phyloP scores from a whole-genome alignment of 2,113 vertebrate genomes.

The Rhabdornis inornatus region DNA sequence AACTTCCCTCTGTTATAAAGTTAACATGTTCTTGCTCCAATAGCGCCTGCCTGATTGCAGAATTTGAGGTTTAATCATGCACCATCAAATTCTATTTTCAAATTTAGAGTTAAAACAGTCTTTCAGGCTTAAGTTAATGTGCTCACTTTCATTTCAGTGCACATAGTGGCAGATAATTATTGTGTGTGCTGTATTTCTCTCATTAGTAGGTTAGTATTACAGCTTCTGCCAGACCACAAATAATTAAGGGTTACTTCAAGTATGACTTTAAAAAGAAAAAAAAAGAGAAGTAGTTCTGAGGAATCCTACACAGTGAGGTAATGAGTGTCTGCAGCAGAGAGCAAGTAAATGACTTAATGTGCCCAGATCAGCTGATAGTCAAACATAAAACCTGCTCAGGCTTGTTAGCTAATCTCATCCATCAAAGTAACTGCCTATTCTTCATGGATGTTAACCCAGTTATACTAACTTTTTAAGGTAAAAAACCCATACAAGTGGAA shows the following conservation, averaged over 20 bases:
- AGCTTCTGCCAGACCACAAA: conserved; percentile 22
- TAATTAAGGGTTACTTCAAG: conserved; percentile 36
- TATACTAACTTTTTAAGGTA: neutral
- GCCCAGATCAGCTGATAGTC: neutral
- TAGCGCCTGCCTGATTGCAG: neutral
- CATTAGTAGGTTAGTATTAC: conserved; percentile 33
- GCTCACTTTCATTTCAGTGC: neutral
- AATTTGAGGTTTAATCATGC: conserved; percentile 12
- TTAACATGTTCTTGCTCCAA: neutral
- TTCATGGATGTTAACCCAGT: conserved; percentile 16
- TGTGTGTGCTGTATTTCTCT: neutral
- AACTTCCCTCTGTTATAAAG: neutral
- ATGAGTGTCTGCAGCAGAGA: neutral
- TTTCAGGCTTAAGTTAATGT: neutral
- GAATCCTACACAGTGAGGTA: neutral
- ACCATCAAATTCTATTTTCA: conserved; percentile 31
- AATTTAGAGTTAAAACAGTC: conserved; percentile 7
- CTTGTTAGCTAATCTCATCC: neutral
- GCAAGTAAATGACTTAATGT: neutral
- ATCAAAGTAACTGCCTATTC: conserved; percentile 15
- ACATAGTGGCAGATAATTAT: conserved; percentile 4
- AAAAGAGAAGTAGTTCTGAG: neutral
- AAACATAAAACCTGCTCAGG: conserved; percentile 13
- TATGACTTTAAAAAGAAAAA: neutral
- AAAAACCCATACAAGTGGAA: neutral